phyloP scores from a whole-genome alignment of 2,113 vertebrate genomes.

The Falcunculus frontatus region DNA sequence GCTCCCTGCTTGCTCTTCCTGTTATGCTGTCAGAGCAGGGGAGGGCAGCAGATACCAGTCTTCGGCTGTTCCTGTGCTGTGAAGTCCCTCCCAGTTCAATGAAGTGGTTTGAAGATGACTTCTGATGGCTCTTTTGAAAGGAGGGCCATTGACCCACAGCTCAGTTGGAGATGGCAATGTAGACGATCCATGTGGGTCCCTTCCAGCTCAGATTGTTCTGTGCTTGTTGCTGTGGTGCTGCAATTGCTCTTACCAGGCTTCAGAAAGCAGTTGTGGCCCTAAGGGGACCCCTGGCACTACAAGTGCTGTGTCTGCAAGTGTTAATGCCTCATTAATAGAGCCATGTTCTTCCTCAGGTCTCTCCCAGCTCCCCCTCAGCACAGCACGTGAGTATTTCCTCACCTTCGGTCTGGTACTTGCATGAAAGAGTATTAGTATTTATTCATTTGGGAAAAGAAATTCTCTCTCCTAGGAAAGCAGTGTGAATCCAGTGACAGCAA shows the following conservation, averaged over 20 bases:
- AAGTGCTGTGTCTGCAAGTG: not conserved
- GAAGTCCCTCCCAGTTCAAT: not conserved
- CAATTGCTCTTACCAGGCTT: fast-evolving
- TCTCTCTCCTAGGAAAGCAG: not conserved
- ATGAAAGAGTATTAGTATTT: not conserved
- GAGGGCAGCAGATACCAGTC: not conserved
- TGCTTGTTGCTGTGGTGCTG: not conserved
- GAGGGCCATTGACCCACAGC: not conserved
- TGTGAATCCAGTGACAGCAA: not conserved
- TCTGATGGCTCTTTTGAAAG: not conserved
- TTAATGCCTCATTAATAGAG: not conserved
- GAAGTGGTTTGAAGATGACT: not conserved
- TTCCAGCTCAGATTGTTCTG: not conserved
- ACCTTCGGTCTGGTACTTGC: too few relatives aligned
- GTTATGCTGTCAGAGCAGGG: not conserved
- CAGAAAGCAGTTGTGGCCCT: not conserved
- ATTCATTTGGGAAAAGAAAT: not conserved
- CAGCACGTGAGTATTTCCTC: not conserved
- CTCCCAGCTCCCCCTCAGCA: not conserved
- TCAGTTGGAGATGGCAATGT: not conserved
- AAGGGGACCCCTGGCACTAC: too few relatives aligned
- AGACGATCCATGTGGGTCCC: not conserved
- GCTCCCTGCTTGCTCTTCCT: not conserved
- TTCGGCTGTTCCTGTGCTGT: not conserved
- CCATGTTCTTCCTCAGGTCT: not conserved